phyloP scores from a whole-genome alignment of 2,797 vertebrate species.

The Taenioides sp. region DNA sequence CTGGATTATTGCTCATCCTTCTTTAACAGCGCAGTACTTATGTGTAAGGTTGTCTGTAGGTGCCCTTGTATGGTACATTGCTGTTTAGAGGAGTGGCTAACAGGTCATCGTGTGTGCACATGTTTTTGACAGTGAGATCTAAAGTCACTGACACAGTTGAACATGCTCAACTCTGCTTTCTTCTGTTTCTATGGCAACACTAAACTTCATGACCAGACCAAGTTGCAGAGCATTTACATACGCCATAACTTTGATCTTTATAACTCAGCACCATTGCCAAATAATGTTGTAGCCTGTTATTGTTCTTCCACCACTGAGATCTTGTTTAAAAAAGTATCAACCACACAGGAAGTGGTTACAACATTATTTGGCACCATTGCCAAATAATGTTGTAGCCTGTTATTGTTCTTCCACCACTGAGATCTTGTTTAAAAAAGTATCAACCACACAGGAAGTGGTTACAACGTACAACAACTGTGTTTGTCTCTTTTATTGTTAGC shows the following conservation, averaged over 20 bases:
- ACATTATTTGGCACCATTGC: too few species aligned
- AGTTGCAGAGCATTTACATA: neutral
- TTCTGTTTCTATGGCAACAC: constrained; percentile 26
- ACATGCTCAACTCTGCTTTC: constrained; percentile 34
- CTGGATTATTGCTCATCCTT: neutral
- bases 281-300: neutral
- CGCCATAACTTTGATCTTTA: neutral
- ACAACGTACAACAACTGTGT: neutral
- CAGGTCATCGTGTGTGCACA: constrained; percentile 42
- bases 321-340: neutral
- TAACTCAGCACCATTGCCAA: neutral
- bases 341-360: neutral
- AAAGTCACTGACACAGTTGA: constrained; percentile 33
- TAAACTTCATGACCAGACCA: neutral
- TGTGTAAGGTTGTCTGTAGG: constrained; percentile 1
- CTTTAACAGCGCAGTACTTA: neutral
- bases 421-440: neutral
- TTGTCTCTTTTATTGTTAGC: constrained; percentile 15
- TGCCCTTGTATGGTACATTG: constrained; percentile 6
- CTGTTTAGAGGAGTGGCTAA: constrained; percentile 14
- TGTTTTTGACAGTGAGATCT: constrained; percentile 61
- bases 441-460: neutral
- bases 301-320: neutral
- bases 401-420: neutral
- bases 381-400: neutral